Evolutionary conservation across 1,140 invertebrate genomes (phyloP).

Genomic region (Trinorchestia longiramus): DNA sequence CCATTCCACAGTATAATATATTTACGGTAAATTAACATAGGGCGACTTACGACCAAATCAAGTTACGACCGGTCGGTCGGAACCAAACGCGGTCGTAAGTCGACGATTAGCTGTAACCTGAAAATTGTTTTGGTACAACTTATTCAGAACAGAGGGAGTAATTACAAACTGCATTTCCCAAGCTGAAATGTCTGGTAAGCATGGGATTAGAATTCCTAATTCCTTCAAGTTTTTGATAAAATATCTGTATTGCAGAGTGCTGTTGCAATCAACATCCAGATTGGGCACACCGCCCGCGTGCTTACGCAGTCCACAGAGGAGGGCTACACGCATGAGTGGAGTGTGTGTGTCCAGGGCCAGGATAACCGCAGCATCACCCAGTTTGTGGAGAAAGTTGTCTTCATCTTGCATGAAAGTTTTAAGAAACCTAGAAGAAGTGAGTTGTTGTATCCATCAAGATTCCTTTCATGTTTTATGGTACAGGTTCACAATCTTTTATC

Average conservation of each 20-base stretch:
- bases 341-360: constrained; percentile 72
- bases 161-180: too few relatives aligned
- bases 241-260: not conserved
- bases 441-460: not conserved
- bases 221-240: not conserved
- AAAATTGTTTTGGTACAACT: too few relatives aligned
- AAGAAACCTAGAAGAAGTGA: constrained; percentile 70
- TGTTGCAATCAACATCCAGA: constrained; percentile 70
- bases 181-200: too few relatives aligned
- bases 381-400: constrained; percentile 74
- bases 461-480: not conserved
- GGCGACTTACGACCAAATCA: too few relatives aligned
- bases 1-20: too few relatives aligned
- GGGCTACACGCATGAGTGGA: constrained; percentile 74
- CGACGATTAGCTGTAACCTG: too few relatives aligned
- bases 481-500: too few relatives aligned
- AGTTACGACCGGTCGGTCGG: too few relatives aligned
- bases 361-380: constrained; percentile 70
- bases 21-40: too few relatives aligned
- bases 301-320: constrained; percentile 69
- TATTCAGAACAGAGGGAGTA: too few relatives aligned
- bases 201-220: not conserved
- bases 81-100: too few relatives aligned
- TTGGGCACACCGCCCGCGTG: constrained; percentile 72
- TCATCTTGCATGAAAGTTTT: constrained; percentile 73